phyloP scores from a whole-genome alignment of 2,113 vertebrate species.

The Sarotherodon lohbergeri region DNA sequence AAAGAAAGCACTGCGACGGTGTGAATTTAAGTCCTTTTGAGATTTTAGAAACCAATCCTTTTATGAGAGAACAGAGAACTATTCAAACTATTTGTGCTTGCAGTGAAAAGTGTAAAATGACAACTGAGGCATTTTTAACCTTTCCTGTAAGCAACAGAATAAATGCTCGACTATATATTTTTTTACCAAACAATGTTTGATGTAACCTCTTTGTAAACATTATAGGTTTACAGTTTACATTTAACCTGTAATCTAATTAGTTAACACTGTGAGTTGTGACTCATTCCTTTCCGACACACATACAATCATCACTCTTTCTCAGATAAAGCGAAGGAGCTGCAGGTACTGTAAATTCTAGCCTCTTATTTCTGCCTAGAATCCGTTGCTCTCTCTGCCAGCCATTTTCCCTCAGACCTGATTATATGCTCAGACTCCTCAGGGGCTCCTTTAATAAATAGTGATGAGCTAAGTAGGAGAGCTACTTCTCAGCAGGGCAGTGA shows the following conservation, averaged over 20 bases:
- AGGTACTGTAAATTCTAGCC: background rate
- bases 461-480: slow-evolving; percentile 61
- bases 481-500: slow-evolving; percentile 42
- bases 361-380: background rate
- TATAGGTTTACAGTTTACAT: background rate
- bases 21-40: background rate
- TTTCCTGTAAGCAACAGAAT: background rate
- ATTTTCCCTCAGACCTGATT: slow-evolving; percentile 1
- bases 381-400: background rate
- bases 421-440: slow-evolving; percentile 25
- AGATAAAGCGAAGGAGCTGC: background rate
- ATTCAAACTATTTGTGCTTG: background rate
- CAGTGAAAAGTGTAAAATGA: background rate
- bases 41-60: background rate
- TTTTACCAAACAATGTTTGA: background rate
- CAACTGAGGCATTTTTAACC: background rate
- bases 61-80: background rate
- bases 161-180: background rate
- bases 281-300: background rate
- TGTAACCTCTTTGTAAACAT: background rate
- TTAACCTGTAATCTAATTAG: background rate
- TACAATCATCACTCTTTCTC: background rate
- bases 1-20: background rate
- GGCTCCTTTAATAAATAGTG: slow-evolving; percentile 65
- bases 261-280: background rate